Evolutionary conservation across 1,140 invertebrate species (phyloP), one percentile per base, ranked within the genome.

Genomic region (Colletes gigas): DNA sequence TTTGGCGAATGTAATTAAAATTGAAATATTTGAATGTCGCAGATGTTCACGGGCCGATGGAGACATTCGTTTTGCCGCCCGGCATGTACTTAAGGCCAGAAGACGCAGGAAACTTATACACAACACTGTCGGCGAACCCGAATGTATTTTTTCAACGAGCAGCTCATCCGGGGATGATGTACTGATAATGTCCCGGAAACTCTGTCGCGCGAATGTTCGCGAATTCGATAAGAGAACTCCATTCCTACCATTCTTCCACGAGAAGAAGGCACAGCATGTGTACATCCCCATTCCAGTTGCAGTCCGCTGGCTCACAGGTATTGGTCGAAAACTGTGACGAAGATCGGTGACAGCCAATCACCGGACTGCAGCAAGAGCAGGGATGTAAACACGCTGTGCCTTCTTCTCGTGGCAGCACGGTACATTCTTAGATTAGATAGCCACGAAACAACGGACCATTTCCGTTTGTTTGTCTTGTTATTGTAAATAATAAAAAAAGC

Each of bases 111-210:
- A 97, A 97, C 93, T 94, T 97, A 66, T 97, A 97, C 92, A 97
- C 96, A 84, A 97, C 96, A 70, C 93, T 97, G 89, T 97, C 96
- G 91, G 96, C 96, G 90, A 97, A 97, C 94, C 97, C 97, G 72
- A 97, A 97, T 93, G 97, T 97, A 41, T 97, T 96, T 92, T 97
- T 97, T 92, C 96, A 97, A 92, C 95, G 96, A 85, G 95, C 95
- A 63, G 95, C 97, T 86, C 96, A 97, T 94, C 95, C 96, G 82
- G 96, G 96, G 92, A 97, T 97, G 96, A 97, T 97, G 95, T 97
- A 97, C 91, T 97, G 93, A 96, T 63, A 17, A 75, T 55, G 14
- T 47, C 55, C 30, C 52, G 54, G 44, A 67, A 72, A 47, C 15
- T 4, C n/a, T 19, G 30, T 62, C 50, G 12, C 14, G n/a, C 21